phyloP scores from a whole-genome alignment of 2,888 invertebrate genomes.

The Trachelus stipa region DNA sequence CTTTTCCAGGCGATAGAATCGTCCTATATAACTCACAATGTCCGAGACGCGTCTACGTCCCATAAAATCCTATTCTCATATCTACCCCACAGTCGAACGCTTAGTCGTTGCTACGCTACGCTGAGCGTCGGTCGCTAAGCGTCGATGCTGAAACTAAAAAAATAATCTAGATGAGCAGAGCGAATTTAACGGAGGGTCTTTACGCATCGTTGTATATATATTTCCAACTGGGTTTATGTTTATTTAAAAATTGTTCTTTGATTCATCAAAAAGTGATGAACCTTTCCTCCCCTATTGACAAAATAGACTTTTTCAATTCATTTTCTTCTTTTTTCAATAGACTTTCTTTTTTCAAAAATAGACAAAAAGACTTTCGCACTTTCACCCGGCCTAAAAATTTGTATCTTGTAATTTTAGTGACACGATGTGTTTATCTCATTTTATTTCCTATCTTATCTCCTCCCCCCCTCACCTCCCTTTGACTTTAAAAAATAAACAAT shows the following conservation, averaged over 20 bases:
- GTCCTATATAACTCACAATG: constrained; percentile 15
- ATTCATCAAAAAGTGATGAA: neutral
- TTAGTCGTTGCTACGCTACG: neutral
- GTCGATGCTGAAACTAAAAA: neutral
- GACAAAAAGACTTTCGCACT: neutral
- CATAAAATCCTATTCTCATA: constrained; percentile 29
- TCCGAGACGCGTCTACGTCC: constrained; percentile 18
- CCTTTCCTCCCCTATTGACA: neutral
- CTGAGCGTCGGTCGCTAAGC: neutral
- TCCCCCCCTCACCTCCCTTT: neutral
- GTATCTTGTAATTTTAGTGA: neutral
- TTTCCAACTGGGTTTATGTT: neutral
- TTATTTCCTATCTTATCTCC: neutral
- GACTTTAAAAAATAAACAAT: neutral
- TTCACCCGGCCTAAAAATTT: neutral
- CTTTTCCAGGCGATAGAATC: constrained; percentile 25
- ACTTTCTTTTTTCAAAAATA: too few species aligned
- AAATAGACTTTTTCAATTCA: neutral
- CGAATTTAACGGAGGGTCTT: neutral
- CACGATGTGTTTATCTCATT: neutral
- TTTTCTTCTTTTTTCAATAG: too few species aligned
- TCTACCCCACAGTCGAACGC: neutral
- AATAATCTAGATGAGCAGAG: neutral
- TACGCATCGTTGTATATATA: neutral
- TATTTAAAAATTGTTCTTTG: neutral